phyloP scores from a whole-genome alignment of 1,140 invertebrate species.

The Drosophila lini region DNA sequence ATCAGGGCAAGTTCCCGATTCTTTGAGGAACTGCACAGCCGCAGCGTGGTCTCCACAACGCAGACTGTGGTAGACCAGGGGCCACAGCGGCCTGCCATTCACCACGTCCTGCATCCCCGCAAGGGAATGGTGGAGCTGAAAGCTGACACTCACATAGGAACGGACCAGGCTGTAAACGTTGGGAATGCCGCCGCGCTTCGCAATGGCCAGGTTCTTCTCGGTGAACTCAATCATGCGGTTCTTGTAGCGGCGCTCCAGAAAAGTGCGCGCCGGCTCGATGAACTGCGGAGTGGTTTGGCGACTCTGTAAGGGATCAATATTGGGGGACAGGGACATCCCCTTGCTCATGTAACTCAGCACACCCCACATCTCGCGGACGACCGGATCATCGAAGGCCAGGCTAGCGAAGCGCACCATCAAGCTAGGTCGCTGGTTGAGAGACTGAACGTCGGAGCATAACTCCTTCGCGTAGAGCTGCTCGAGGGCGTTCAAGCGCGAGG shows the following conservation, averaged over 20 bases:
- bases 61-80: slow-evolving; percentile 95
- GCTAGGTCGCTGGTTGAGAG: slow-evolving; percentile 89
- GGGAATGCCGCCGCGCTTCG: slow-evolving; percentile 93
- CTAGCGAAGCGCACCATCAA: slow-evolving; percentile 90
- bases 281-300: slow-evolving; percentile 88
- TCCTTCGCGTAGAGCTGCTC: slow-evolving; percentile 94
- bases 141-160: slow-evolving; percentile 91
- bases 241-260: slow-evolving; percentile 93
- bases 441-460: slow-evolving; percentile 92
- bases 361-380: slow-evolving; percentile 94
- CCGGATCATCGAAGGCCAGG: slow-evolving; percentile 92
- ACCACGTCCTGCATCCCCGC: slow-evolving; percentile 91
- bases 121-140: slow-evolving; percentile 78
- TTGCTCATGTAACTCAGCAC: slow-evolving; percentile 93
- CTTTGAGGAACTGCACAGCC: slow-evolving; percentile 90
- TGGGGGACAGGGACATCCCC: slow-evolving; percentile 88
- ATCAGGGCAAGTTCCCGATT: slow-evolving; percentile 87
- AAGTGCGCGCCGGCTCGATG: slow-evolving; percentile 91
- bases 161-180: slow-evolving; percentile 93
- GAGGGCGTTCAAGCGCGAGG: slow-evolving; percentile 80
- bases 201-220: slow-evolving; percentile 90
- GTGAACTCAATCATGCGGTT: slow-evolving; percentile 93
- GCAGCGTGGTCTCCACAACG: slow-evolving; percentile 94
- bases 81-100: slow-evolving; percentile 90
- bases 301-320: slow-evolving; percentile 89